phyloP scores from a whole-genome alignment of 2,888 invertebrate species.

The Lacanobia wlatinum region DNA sequence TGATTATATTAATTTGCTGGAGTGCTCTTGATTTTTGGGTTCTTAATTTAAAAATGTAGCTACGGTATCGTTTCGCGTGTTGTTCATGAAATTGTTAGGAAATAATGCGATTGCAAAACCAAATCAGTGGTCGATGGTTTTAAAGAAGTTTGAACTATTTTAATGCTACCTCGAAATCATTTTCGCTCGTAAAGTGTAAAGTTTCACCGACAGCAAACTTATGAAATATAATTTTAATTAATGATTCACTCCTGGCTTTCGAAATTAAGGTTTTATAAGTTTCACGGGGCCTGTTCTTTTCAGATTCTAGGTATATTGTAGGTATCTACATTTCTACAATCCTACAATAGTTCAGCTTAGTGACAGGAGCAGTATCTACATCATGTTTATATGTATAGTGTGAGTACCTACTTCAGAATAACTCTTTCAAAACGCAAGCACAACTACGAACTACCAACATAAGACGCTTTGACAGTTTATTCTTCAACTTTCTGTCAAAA shows the following conservation, averaged over 20 bases:
- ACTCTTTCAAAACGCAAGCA: neutral
- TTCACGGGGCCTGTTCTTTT: neutral
- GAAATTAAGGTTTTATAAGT: neutral
- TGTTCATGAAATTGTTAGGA: neutral
- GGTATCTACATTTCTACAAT: too few species aligned
- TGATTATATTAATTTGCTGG: slow-evolving; percentile 70
- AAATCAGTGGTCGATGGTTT: neutral
- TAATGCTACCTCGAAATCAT: neutral
- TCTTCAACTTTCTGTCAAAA: slow-evolving; percentile 12
- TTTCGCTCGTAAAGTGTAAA: neutral
- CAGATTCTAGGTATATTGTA: neutral
- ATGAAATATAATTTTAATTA: neutral
- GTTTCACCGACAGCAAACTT: neutral
- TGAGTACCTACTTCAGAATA: neutral
- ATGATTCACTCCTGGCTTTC: neutral
- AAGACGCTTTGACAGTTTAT: slow-evolving; percentile 30
- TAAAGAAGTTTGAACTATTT: neutral
- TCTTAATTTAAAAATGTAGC: slow-evolving; percentile 18
- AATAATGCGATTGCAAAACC: neutral
- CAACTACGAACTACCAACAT: slow-evolving; percentile 4
- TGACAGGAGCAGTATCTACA: neutral
- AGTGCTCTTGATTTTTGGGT: slow-evolving; percentile 60
- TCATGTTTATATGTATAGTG: too few species aligned
- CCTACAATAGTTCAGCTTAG: neutral
- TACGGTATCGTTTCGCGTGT: neutral